Percentiles rank a stretch among this genome's conserved stretches.
These are phyloP conservation scores for Macquaria australasica DNA, from an alignment of 2,113 vertebrate species.

Conservation along the genomic window DNA sequence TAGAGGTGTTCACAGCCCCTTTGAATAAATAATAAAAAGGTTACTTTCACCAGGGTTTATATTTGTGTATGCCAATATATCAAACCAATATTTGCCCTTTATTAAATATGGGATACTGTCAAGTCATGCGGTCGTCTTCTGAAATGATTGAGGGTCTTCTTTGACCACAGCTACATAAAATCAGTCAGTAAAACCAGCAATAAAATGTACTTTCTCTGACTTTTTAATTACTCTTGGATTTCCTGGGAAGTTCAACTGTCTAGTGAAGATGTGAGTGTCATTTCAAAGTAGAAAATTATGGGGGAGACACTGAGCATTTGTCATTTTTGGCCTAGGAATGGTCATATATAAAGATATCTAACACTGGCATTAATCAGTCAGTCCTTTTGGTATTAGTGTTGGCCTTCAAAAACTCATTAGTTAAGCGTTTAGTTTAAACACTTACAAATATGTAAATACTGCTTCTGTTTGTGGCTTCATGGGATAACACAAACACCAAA, in stretches of 20 bases:
- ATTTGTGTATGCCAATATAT: not conserved
- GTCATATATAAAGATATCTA: constrained; percentile 5
- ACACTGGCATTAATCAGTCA: constrained; percentile 6
- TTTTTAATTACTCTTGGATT: constrained; percentile 31
- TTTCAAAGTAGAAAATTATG: constrained; percentile 11
- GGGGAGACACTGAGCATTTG: not conserved
- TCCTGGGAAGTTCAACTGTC: constrained; percentile 8
- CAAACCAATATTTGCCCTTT: not conserved
- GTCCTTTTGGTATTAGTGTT: constrained; percentile 3
- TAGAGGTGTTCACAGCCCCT: not conserved
- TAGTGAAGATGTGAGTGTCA: constrained; percentile 1
- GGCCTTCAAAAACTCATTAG: not conserved
- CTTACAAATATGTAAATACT: not conserved
- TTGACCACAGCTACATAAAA: constrained; percentile 17
- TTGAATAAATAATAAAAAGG: not conserved
- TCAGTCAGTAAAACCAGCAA: not conserved
- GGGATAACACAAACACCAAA: constrained; percentile 3
- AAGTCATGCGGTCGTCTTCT: not conserved
- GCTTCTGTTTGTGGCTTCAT: constrained; percentile 21
- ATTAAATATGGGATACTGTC: not conserved
- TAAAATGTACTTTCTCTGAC: constrained; percentile 1
- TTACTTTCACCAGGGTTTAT: not conserved
- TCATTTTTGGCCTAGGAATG: not conserved
- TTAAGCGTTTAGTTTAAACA: not conserved
- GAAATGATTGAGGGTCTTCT: not conserved